Evolutionary conservation across 2,797 vertebrate species (phyloP), one percentile per base, ranked within the genome.

Genomic region (Rhodeus uyekii): DNA sequence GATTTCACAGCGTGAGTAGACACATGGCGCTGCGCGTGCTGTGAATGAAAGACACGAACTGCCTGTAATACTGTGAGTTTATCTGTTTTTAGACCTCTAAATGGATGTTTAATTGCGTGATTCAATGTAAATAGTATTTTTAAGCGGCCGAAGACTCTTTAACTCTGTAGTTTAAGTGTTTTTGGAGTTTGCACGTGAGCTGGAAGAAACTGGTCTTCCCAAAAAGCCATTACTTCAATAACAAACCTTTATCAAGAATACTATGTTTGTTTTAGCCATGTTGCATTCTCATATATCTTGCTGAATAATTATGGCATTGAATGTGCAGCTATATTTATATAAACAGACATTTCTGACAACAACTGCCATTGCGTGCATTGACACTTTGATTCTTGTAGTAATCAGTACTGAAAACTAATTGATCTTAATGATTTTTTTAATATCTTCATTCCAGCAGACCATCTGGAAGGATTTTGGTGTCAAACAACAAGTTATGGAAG

Each of bases 401-500:
- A 29, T 10, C 13, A 9, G 8, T 8, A 38, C 13, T 38, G 14
- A 36, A 27, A 39, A 75, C 14, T n/a, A 24, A 55, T n/a, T n/a
- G 12, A 53, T 38, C 1, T 74, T 34, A 48, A 64, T 1, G 8
- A 19, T 18, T 39, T 34, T 38, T n/a, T n/a, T n/a, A n/a, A 4
- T 58, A 29, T 44, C 5, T 18, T 60, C 1, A 4, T 69, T 55
- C 4, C 34, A 18, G 24, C 55, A 6, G 55, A 61, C 5, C 29
- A 1, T 22, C 55, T 29, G 16, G 13, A 61, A 48, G 19, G 19
- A 72, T 50, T 34, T 32, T 19, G 3, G 32, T n/a, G 13, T 38
- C 48, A 36, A 48, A 32, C 48, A 42, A 3, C 64, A 24, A 22
- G 72, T 83, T 75, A 88, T 92, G 90, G 85, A 90, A 6, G 38